Percentiles rank a stretch among this genome's conserved stretches.
These are phyloP conservation scores for Hephaestus fuliginosus DNA, from an alignment of 2,797 vertebrate genomes.

Conservation along the genomic window DNA sequence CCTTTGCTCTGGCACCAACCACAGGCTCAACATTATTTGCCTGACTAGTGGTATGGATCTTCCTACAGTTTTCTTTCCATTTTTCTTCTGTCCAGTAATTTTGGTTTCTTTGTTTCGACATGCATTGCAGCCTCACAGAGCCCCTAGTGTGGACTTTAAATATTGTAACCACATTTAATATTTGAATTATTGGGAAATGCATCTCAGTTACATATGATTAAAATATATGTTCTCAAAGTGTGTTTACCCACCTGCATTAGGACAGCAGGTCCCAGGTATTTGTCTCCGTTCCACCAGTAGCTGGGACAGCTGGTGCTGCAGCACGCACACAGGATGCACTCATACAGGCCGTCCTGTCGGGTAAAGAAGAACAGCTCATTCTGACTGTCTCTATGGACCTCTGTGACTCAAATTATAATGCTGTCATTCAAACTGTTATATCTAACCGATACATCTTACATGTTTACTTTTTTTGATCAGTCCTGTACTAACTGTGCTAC, in stretches of 20 bases:
- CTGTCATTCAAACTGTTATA: background rate
- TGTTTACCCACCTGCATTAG: conserved; percentile 91
- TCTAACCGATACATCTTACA: background rate
- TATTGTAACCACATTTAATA: background rate
- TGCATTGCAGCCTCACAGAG: background rate
- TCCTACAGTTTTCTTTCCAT: no score
- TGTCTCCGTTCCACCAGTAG: conserved; percentile 98
- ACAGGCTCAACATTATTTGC: background rate
- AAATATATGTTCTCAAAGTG: background rate
- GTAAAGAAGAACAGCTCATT: conserved; percentile 43
- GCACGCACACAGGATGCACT: conserved; percentile 96
- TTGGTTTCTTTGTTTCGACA: background rate
- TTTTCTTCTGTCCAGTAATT: background rate
- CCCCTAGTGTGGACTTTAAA: background rate
- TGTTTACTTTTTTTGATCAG: no score
- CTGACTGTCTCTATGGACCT: conserved; percentile 72
- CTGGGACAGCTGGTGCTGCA: conserved; percentile 98
- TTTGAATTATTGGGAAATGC: background rate
- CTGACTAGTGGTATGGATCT: background rate
- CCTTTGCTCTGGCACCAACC: background rate
- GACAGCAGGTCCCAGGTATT: conserved; percentile 93
- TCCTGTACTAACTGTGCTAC: background rate
- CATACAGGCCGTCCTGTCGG: conserved; percentile 92
- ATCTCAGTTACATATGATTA: background rate
- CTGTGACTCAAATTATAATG: background rate